Conservation (phyloP, 92 coral and sea anemone species). For the Galaxea fascicularis region DNA sequence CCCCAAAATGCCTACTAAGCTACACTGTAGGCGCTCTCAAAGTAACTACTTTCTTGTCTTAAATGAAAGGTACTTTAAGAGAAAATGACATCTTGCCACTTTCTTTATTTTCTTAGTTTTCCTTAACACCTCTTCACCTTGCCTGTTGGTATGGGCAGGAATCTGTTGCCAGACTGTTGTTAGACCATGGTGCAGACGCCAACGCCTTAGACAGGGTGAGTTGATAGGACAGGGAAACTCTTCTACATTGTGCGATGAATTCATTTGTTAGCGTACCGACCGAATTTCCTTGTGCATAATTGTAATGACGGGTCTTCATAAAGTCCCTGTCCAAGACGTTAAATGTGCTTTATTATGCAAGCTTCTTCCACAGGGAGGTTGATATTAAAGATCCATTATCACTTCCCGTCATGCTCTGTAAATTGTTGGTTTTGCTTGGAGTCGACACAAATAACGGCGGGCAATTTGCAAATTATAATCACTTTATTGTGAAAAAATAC, state of each 20-base stretch:
- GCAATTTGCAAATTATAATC: no score
- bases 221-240: neutral
- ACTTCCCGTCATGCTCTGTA: no score
- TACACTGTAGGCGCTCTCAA: neutral
- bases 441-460: no score
- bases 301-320: neutral
- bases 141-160: constrained; percentile 86
- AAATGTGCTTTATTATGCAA: no score
- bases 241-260: neutral
- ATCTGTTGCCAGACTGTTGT: constrained; percentile 74
- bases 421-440: no score
- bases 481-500: no score
- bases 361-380: no score
- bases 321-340: neutral
- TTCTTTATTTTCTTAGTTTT: neutral
- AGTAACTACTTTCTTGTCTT: no score
- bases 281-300: neutral
- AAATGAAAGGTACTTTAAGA: no score
- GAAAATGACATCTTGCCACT: no score
- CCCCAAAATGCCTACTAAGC: no score
- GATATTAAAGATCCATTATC: no score
- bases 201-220: constrained; percentile 43
- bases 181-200: constrained; percentile 73
- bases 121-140: constrained; percentile 78
- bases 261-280: neutral